Conservation (phyloP, 2,888 invertebrate species). For the Epicampocera succincta region DNA sequence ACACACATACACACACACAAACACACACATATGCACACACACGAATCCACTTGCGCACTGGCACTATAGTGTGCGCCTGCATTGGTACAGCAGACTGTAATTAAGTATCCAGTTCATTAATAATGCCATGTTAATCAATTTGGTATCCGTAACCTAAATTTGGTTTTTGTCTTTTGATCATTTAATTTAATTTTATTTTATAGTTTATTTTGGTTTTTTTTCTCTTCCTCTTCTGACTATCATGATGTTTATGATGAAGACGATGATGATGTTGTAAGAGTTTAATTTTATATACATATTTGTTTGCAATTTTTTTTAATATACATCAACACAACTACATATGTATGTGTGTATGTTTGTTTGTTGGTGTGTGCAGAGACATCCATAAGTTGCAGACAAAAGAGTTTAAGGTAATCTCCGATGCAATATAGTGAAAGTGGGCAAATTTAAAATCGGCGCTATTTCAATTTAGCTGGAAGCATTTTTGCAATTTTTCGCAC, state of each 20-base stretch:
- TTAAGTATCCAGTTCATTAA: slow-evolving; percentile 71
- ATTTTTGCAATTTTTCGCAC: slow-evolving; percentile 29
- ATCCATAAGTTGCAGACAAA: slow-evolving; percentile 34
- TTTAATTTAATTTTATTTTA: slow-evolving; percentile 8
- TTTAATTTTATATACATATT: slow-evolving; percentile 2
- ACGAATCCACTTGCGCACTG: background rate
- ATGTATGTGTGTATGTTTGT: background rate
- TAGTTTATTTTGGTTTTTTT: slow-evolving; percentile 25
- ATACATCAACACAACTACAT: slow-evolving; percentile 19
- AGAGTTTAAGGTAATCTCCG: slow-evolving; percentile 20
- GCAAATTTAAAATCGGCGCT: slow-evolving; percentile 27
- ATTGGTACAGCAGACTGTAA: slow-evolving; percentile 1
- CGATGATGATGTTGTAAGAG: slow-evolving; percentile 46
- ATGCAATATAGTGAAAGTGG: slow-evolving; percentile 45
- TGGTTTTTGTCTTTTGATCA: slow-evolving; percentile 31
- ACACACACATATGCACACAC: slow-evolving; percentile 3
- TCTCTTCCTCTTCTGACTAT: slow-evolving; percentile 18
- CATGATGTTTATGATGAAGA: slow-evolving; percentile 4
- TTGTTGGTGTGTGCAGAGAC: too few relatives aligned
- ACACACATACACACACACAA: background rate
- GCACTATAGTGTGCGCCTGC: background rate
- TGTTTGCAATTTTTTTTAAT: slow-evolving; percentile 1
- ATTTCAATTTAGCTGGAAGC: slow-evolving; percentile 5
- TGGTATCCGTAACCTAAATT: slow-evolving; percentile 68
- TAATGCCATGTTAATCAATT: slow-evolving; percentile 75